These are phyloP conservation scores for Takifugu rubripes DNA, from an alignment of 2,797 vertebrate genomes.

Conservation along the genomic window DNA sequence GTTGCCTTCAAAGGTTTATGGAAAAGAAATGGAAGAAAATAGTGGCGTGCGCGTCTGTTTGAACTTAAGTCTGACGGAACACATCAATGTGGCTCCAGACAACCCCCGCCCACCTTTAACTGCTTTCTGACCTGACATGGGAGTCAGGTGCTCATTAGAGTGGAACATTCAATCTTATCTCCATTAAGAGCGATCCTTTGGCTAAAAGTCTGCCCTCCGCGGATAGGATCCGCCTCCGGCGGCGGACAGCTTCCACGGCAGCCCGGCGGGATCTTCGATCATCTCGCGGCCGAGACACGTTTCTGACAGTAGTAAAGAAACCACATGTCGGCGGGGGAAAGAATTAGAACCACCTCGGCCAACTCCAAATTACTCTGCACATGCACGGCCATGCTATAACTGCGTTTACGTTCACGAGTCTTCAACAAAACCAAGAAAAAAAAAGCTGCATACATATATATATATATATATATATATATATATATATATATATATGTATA, in stretches of 20 bases:
- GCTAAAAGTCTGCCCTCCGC: constrained; percentile 29
- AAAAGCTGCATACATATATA: constrained; percentile 44
- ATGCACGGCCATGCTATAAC: constrained; percentile 58
- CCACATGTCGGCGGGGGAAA: constrained; percentile 28
- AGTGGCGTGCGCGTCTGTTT: constrained; percentile 20
- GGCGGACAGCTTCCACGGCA: constrained; percentile 39
- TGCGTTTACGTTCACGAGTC: constrained; percentile 34
- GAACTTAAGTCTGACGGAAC: constrained; percentile 21
- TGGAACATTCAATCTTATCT: constrained; percentile 25
- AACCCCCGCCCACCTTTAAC: constrained; percentile 17
- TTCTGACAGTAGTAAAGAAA: constrained; percentile 50
- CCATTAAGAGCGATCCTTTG: constrained; percentile 31
- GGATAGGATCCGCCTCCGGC: constrained; percentile 45
- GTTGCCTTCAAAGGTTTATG: constrained; percentile 22
- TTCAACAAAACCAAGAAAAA: constrained; percentile 40
- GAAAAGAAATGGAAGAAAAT: constrained; percentile 22
- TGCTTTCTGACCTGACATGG: constrained; percentile 22
- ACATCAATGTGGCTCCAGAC: constrained; percentile 39
- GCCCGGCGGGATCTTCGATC: constrained; percentile 52
- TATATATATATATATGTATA: constrained; percentile 42
- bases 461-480: constrained; percentile 34
- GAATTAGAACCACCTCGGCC: constrained; percentile 32
- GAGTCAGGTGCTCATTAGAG: constrained; percentile 33
- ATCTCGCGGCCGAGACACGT: constrained; percentile 43
- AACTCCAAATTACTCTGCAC: constrained; percentile 50